These are phyloP conservation scores for Lamellibrachia satsuma DNA, from an alignment of 2,888 invertebrate species.

Conservation along the genomic window DNA sequence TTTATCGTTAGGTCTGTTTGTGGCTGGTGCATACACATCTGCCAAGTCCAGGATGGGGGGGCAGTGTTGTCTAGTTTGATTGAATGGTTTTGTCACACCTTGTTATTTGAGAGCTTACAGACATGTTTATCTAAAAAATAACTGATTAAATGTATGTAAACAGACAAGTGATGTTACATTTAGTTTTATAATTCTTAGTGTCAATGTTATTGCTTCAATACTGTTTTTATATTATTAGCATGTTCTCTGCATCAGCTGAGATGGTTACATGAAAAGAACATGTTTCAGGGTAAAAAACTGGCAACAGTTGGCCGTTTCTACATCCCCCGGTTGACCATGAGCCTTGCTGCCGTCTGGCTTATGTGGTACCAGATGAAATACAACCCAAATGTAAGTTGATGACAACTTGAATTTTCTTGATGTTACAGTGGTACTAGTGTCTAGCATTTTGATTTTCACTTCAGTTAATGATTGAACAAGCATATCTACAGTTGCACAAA, in stretches of 20 bases:
- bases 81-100: too few species aligned
- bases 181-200: neutral
- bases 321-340: constrained; percentile 45
- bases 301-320: constrained; percentile 40
- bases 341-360: constrained; percentile 38
- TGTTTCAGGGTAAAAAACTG: constrained; percentile 44
- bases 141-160: too few species aligned
- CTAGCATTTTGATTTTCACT: too few species aligned
- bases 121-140: too few species aligned
- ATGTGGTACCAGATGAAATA: constrained; percentile 52
- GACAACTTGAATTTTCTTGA: neutral
- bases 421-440: neutral
- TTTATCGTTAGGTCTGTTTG: too few species aligned
- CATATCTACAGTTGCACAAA: neutral
- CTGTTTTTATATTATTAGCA: neutral
- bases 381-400: constrained; percentile 46
- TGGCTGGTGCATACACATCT: too few species aligned
- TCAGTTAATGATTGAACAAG: neutral
- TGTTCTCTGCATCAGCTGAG: neutral
- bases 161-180: too few species aligned
- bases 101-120: too few species aligned
- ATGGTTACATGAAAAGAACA: neutral
- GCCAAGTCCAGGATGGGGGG: too few species aligned
- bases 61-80: too few species aligned
- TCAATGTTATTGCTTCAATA: neutral